Evolutionary conservation across 2,888 invertebrate species (phyloP).

Genomic region (Tuberolachnus salignus): DNA sequence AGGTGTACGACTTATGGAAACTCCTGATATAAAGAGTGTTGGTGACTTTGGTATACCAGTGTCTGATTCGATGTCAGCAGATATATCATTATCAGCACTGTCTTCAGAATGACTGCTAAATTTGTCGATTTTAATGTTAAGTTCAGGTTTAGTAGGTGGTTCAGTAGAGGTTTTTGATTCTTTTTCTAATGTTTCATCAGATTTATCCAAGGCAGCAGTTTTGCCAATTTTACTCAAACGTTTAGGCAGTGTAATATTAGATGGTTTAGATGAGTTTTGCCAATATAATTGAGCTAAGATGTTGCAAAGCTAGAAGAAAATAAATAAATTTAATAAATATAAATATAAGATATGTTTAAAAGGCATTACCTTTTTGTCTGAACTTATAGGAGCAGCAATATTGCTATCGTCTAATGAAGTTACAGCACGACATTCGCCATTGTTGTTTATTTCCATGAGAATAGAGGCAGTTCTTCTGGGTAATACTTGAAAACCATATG

Average conservation of each 20-base stretch:
- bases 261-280: conserved; percentile 38
- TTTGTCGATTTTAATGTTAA: conserved; percentile 44
- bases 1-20: conserved; percentile 67
- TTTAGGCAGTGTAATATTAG: conserved; percentile 53
- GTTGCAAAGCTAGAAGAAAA: conserved; percentile 19
- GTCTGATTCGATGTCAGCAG: conserved; percentile 66
- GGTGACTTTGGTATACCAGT: conserved; percentile 68
- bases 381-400: conserved; percentile 48
- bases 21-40: conserved; percentile 68
- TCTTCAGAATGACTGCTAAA: conserved; percentile 52
- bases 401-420: conserved; percentile 50
- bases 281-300: conserved; percentile 44
- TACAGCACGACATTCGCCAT: conserved; percentile 43
- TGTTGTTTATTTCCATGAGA: conserved; percentile 48
- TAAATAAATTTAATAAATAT: background rate
- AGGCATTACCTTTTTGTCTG: conserved; percentile 42
- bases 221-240: conserved; percentile 59
- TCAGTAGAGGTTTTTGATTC: conserved; percentile 16
- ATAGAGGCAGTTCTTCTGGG: conserved; percentile 45
- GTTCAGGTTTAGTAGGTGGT: conserved; percentile 11
- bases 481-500: conserved; percentile 23
- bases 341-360: background rate
- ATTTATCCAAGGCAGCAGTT: conserved; percentile 58
- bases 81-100: conserved; percentile 52
- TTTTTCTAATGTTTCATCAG: conserved; percentile 49